These are phyloP conservation scores for Griposia aprilina DNA, from an alignment of 2,888 invertebrate species.

Conservation along the genomic window DNA sequence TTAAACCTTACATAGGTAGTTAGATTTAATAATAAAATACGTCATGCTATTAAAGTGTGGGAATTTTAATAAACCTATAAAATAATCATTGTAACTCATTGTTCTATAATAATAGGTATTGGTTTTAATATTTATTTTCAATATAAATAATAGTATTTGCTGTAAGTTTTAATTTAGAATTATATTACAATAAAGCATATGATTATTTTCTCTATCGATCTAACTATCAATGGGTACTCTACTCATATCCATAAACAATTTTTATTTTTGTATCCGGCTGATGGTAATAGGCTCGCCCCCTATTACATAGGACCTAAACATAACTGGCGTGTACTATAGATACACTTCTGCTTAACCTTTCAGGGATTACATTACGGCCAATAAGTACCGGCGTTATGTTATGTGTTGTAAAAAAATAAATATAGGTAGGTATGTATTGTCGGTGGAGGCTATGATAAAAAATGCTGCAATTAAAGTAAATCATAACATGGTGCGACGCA, in stretches of 20 bases:
- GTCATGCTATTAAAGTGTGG: not conserved
- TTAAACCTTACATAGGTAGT: not conserved
- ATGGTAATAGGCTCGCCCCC: too few relatives aligned
- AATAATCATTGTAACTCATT: conserved; percentile 5
- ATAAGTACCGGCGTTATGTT: not conserved
- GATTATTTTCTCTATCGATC: not conserved
- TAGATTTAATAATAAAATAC: not conserved
- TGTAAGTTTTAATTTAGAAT: conserved; percentile 1
- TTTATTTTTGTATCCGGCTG: not conserved
- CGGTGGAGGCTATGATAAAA: too few relatives aligned
- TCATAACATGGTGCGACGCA: not conserved
- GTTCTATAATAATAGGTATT: not conserved
- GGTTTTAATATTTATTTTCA: not conserved
- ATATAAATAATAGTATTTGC: not conserved
- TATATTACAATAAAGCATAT: not conserved
- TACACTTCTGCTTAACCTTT: not conserved
- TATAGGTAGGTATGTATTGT: too few relatives aligned
- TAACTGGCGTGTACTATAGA: not conserved
- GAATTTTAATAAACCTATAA: not conserved
- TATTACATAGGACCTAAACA: not conserved
- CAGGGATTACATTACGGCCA: not conserved
- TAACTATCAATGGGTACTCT: not conserved
- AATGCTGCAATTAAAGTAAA: too few relatives aligned
- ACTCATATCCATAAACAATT: not conserved
- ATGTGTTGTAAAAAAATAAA: too few relatives aligned